Base-by-base conservation (phyloP, 2,113 vertebrate genomes). In the Melozone crissalis region DNA sequence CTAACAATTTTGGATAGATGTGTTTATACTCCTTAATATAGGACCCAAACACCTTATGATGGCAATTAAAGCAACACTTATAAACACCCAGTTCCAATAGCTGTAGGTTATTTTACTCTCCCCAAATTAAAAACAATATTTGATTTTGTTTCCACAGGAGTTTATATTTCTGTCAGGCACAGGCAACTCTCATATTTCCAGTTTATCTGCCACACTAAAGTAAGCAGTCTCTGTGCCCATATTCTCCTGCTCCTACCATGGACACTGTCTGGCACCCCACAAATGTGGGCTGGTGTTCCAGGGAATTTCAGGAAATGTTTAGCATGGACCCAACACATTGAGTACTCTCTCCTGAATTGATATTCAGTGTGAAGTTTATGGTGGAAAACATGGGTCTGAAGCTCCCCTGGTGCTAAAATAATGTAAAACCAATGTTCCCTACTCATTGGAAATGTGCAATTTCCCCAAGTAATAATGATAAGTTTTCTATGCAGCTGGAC, bases 171-270 rank as follows among this genome's bases (percentile, higher is more conserved):
- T 57, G 10, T 52, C 3, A 5, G 54, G 35, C 21, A 30, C 0
- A 0, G n/a, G 14, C 7, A 84, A 12, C 4, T 84, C 4, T 0
- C 9, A 13, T 2, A 10, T 49, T 63, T 84, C 65, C 41, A 35
- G 46, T 62, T 73, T 71, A 37, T 54, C 16, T 74, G 27, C n/a
- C 41, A 22, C 19, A 13, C 24, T 44, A 23, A 66, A 44, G 33
- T 31, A 43, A 11, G 57, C 24, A 66, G 59, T 21, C 14, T 44
- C 46, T 74, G 46, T 52, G n/a, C 37, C 37, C 51, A 13, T 4
- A 11, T 57, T 35, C 51, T 75, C 75, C 47, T 33, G 51, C 63
- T 39, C 46, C 71, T 30, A 10, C 9, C 43, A 33, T 1, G 28
- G 65, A 57, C 46, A 18, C 31, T 21, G 31, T 27, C 78, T 94